phyloP scores from a whole-genome alignment of 2,797 vertebrate genomes.

The Danio albolineatus region DNA sequence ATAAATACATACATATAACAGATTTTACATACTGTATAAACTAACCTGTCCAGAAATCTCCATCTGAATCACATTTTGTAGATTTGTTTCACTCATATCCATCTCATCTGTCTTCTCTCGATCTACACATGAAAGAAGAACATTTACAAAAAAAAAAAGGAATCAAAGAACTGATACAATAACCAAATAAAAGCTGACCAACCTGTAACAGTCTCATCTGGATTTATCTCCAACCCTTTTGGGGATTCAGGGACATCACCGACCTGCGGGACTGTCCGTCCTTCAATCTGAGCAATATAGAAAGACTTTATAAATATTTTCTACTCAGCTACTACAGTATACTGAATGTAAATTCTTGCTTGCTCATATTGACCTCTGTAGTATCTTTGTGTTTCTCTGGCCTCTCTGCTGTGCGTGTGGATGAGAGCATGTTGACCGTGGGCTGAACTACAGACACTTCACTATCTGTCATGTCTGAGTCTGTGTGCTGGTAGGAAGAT shows the following conservation, averaged over 20 bases:
- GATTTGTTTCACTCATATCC: neutral
- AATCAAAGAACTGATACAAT: neutral
- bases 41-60: slow-evolving; percentile 63
- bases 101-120: neutral
- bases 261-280: slow-evolving; percentile 53
- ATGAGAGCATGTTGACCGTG: slow-evolving; percentile 57
- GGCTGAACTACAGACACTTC: slow-evolving; percentile 54
- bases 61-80: neutral
- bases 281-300: slow-evolving; percentile 64
- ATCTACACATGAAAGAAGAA: neutral
- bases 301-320: neutral
- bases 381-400: neutral
- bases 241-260: slow-evolving; percentile 26
- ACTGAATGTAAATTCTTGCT: neutral
- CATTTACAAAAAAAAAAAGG: neutral
- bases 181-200: neutral
- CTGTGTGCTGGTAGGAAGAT: slow-evolving; percentile 44
- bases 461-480: slow-evolving; percentile 34
- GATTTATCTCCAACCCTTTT: slow-evolving; percentile 49
- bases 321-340: neutral
- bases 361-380: neutral
- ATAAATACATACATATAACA: no score
- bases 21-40: neutral
- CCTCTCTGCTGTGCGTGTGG: neutral
- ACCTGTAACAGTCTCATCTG: slow-evolving; percentile 55